These are phyloP conservation scores for Oreotrochilus melanogaster DNA, from an alignment of 2,113 vertebrate species.

Conservation along the genomic window DNA sequence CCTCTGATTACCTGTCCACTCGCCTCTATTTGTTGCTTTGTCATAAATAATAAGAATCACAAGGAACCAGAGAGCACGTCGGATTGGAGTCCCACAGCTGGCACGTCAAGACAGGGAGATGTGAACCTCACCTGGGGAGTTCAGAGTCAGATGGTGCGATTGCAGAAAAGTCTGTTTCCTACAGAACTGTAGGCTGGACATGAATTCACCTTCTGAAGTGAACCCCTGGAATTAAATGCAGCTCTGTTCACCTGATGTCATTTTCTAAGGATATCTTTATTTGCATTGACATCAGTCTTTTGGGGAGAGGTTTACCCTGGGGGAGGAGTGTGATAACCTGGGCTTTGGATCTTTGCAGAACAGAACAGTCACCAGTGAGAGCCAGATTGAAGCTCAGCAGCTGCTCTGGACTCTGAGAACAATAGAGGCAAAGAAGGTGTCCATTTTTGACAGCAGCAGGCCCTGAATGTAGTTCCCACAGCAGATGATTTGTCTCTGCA, in stretches of 20 bases:
- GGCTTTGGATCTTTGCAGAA: background rate
- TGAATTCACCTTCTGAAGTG: background rate
- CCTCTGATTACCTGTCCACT: background rate
- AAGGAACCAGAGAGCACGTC: background rate
- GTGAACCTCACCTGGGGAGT: background rate
- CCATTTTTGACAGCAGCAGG: background rate
- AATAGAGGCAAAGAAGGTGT: background rate
- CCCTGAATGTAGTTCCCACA: background rate
- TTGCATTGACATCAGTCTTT: background rate
- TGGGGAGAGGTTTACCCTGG: background rate
- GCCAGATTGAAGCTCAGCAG: background rate
- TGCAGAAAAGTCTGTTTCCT: background rate
- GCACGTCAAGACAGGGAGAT: accelerated
- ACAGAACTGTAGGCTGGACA: background rate
- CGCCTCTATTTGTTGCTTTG: background rate
- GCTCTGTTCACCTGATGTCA: background rate
- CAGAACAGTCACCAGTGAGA: background rate
- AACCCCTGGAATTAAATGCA: background rate
- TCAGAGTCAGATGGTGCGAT: background rate
- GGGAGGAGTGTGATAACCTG: background rate
- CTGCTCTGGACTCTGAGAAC: background rate
- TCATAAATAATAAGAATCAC: background rate
- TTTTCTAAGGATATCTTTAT: background rate
- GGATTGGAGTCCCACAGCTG: background rate
- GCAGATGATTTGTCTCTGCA: background rate